These are phyloP conservation scores for Zaprionus inermis DNA, from an alignment of 1,140 invertebrate genomes.

Conservation along the genomic window DNA sequence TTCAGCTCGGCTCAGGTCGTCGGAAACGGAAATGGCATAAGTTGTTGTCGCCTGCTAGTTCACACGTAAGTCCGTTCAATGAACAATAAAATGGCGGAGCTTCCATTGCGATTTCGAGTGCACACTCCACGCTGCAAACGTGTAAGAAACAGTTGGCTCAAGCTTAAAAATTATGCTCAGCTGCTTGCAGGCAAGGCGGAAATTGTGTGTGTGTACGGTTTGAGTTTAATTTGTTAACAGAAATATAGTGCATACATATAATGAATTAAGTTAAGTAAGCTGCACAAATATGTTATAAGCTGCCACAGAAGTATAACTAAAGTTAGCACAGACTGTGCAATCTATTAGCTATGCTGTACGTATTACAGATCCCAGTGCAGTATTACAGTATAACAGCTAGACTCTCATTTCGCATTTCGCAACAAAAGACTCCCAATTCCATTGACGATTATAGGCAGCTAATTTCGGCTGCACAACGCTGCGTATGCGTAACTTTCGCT, in stretches of 20 bases:
- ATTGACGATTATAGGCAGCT: background rate
- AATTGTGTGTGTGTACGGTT: background rate
- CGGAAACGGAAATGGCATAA: constrained; percentile 81
- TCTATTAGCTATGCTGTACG: no score
- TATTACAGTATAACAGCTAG: no score
- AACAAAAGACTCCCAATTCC: background rate
- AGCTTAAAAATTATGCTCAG: background rate
- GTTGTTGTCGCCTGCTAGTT: constrained; percentile 81
- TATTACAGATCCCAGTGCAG: no score
- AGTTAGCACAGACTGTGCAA: no score
- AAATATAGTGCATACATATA: background rate
- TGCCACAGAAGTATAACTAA: background rate
- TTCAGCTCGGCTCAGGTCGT: constrained; percentile 40
- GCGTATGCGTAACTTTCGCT: constrained; percentile 49
- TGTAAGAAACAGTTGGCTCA: background rate
- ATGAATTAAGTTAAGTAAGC: background rate
- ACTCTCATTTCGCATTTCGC: no score
- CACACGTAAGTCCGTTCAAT: constrained; percentile 79
- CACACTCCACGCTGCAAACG: background rate
- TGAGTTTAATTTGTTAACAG: background rate
- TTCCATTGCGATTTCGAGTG: constrained; percentile 27
- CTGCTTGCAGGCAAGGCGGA: background rate
- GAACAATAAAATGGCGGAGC: constrained; percentile 70
- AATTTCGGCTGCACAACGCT: constrained; percentile 3
- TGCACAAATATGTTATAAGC: background rate